phyloP scores from a whole-genome alignment of 2,888 invertebrate species.

The Beris chalybata region DNA sequence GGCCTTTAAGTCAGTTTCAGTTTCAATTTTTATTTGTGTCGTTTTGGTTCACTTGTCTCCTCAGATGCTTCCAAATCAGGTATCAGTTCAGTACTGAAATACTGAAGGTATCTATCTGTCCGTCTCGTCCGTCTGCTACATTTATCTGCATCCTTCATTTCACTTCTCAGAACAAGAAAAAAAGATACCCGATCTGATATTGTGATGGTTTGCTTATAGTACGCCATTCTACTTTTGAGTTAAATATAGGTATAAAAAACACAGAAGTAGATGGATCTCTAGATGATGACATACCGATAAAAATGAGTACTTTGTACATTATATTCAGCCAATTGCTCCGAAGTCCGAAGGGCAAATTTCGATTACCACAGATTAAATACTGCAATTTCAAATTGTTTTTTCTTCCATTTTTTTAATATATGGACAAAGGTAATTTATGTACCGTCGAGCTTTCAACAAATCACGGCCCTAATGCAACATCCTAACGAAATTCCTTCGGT shows the following conservation, averaged over 20 bases:
- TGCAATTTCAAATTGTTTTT: too few relatives aligned
- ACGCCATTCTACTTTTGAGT: slow-evolving; percentile 1
- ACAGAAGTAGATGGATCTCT: slow-evolving; percentile 2
- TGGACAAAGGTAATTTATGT: too few relatives aligned
- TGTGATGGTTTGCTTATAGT: not conserved
- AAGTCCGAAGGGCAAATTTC: not conserved
- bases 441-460: too few relatives aligned
- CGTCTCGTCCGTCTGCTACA: slow-evolving; percentile 25
- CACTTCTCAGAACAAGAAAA: slow-evolving; percentile 34
- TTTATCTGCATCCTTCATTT: slow-evolving; percentile 33
- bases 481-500: slow-evolving; percentile 25
- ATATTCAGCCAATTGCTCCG: slow-evolving; percentile 11
- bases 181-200: not conserved
- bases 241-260: slow-evolving; percentile 1
- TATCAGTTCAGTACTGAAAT: not conserved
- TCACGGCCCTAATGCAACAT: not conserved
- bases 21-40: slow-evolving; percentile 25
- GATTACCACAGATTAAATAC: too few relatives aligned
- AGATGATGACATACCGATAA: slow-evolving; percentile 24
- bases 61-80: slow-evolving; percentile 16
- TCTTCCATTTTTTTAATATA: too few relatives aligned
- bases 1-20: slow-evolving; percentile 30
- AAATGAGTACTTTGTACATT: slow-evolving; percentile 18
- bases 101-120: slow-evolving; percentile 16
- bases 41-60: slow-evolving; percentile 30